Conservation (phyloP, 2,888 invertebrate genomes). For the Acronicta leporina region DNA sequence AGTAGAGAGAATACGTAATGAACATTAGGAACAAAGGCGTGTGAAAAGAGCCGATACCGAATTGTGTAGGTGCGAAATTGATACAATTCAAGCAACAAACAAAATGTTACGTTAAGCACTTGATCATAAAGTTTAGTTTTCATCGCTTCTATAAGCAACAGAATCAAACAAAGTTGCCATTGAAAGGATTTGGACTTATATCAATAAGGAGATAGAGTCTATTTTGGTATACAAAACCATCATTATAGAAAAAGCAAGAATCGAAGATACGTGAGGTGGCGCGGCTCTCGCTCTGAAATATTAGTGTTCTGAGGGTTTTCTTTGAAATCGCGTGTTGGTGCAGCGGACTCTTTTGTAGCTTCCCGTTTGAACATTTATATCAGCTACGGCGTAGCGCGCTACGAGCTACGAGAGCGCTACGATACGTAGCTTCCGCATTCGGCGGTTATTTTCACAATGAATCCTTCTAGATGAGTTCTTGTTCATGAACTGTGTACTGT, state of each 20-base stretch:
- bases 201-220: constrained; percentile 42
- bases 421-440: constrained; percentile 29
- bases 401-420: constrained; percentile 32
- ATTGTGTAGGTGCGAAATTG: constrained; percentile 81
- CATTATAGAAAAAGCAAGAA: constrained; percentile 64
- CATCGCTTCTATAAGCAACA: constrained; percentile 44
- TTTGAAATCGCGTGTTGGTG: constrained; percentile 71
- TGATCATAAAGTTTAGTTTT: constrained; percentile 59
- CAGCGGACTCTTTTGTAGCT: constrained; percentile 68
- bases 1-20: constrained; percentile 85
- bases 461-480: constrained; percentile 17
- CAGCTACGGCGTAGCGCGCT: constrained; percentile 49
- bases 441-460: constrained; percentile 34
- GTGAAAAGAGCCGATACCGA: constrained; percentile 82
- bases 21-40: constrained; percentile 85
- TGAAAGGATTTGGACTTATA: constrained; percentile 59
- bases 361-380: constrained; percentile 63
- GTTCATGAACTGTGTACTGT: constrained; percentile 13
- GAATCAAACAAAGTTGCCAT: constrained; percentile 62
- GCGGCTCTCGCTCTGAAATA: constrained; percentile 77
- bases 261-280: constrained; percentile 81
- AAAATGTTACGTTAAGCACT: constrained; percentile 58
- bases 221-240: constrained; percentile 38
- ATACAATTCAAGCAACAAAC: constrained; percentile 52
- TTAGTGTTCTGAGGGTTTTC: constrained; percentile 81